Percentiles rank a stretch among this genome's conserved stretches.
Evolutionary conservation across 2,888 invertebrate genomes (phyloP).

Genomic region (Euphydryas editha): DNA sequence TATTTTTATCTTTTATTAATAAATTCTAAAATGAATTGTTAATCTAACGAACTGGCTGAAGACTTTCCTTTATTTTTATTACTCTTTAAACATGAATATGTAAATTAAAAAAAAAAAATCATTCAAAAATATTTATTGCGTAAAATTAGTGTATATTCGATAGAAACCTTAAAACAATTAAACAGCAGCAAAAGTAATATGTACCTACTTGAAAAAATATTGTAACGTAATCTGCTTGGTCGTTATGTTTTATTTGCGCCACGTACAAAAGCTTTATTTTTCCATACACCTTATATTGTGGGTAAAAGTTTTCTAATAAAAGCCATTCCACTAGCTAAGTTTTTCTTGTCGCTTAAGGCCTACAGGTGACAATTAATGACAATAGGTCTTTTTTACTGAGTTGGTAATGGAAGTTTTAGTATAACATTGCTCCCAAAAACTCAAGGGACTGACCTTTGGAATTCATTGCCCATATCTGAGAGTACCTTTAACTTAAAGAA

Average conservation of each 20-base stretch:
- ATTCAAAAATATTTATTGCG: too few species aligned
- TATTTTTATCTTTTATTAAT: too few species aligned
- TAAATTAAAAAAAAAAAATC: too few species aligned
- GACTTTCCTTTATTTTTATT: too few species aligned
- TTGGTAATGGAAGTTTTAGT: constrained; percentile 53
- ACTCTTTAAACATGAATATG: too few species aligned
- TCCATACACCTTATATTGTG: constrained; percentile 64
- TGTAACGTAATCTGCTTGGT: constrained; percentile 16
- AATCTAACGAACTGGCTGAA: too few species aligned
- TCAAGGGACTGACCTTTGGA: constrained; percentile 28
- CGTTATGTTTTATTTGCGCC: constrained; percentile 73
- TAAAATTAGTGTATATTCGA: too few species aligned
- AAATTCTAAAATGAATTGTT: too few species aligned
- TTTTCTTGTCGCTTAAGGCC: constrained; percentile 73
- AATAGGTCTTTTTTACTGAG: constrained; percentile 76
- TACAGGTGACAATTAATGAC: constrained; percentile 81
- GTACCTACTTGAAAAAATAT: neutral
- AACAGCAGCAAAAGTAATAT: neutral
- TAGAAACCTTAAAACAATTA: neutral
- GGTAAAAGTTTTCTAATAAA: constrained; percentile 82
- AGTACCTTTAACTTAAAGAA: neutral
- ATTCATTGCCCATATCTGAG: constrained; percentile 6
- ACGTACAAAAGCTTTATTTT: constrained; percentile 78
- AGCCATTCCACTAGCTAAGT: constrained; percentile 70
- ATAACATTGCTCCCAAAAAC: constrained; percentile 39